A percentile compares a stretch with the other conserved stretches of the same genome.
phyloP scores from a whole-genome alignment of 2,888 invertebrate species.

The Eretmocerus hayati region DNA sequence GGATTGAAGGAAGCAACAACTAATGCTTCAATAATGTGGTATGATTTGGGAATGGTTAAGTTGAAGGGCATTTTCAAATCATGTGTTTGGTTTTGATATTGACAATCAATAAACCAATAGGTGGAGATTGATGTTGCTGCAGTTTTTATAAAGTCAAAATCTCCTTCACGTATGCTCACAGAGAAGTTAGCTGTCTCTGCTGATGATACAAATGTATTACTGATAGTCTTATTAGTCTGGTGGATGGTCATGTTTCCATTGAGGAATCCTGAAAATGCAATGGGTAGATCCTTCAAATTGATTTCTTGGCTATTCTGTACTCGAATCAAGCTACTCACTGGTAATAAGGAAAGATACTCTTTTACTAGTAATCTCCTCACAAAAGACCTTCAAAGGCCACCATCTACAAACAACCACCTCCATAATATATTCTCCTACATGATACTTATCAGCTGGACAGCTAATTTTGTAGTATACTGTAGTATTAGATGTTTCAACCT shows the following conservation, averaged over 20 bases:
- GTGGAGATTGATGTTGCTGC: constrained; percentile 55
- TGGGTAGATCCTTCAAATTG: background rate
- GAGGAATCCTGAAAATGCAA: constrained; percentile 50
- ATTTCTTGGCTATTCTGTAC: too few species aligned
- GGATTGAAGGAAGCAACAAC: constrained; percentile 65
- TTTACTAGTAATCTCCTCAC: constrained; percentile 39
- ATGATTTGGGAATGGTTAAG: constrained; percentile 56
- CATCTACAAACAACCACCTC: constrained; percentile 50
- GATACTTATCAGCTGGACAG: constrained; percentile 52
- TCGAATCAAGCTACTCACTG: constrained; percentile 46
- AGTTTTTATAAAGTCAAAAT: constrained; percentile 53
- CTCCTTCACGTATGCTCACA: constrained; percentile 55
- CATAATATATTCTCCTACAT: constrained; percentile 56
- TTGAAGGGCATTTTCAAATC: constrained; percentile 58
- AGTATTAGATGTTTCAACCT: constrained; percentile 47
- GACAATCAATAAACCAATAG: constrained; percentile 77
- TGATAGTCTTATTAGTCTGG: constrained; percentile 56
- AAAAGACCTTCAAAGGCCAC: background rate
- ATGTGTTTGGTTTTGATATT: constrained; percentile 58
- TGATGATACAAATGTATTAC: constrained; percentile 59
- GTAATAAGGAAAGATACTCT: constrained; percentile 48
- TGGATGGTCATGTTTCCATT: constrained; percentile 61
- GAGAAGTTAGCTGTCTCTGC: constrained; percentile 40
- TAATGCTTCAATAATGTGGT: constrained; percentile 62
- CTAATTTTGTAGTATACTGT: constrained; percentile 58